phyloP scores from a whole-genome alignment of 2,113 vertebrate species.

The Aramus guarauna region DNA sequence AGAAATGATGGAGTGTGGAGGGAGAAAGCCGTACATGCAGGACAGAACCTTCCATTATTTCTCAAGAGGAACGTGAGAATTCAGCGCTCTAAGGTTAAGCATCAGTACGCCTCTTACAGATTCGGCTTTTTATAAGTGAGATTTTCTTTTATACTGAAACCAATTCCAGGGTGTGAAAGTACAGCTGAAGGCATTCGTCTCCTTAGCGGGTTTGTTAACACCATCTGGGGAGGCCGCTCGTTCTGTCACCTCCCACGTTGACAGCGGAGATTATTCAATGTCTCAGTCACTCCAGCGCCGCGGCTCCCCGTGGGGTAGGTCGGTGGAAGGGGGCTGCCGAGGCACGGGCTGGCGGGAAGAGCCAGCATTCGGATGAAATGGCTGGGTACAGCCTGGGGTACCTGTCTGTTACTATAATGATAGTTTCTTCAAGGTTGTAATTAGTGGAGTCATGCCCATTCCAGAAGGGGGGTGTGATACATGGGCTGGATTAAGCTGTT shows the following conservation, averaged over 20 bases:
- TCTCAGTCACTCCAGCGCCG: slow-evolving; percentile 22
- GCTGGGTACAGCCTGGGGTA: slow-evolving; percentile 30
- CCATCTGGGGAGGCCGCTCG: neutral
- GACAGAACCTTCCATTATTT: neutral
- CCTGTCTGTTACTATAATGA: slow-evolving; percentile 42
- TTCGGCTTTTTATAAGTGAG: slow-evolving; percentile 3
- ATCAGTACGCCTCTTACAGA: neutral
- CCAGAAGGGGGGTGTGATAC: neutral
- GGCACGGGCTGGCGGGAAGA: neutral
- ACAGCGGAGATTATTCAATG: slow-evolving; percentile 39
- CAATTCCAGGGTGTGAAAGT: neutral
- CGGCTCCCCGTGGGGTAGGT: slow-evolving; percentile 41
- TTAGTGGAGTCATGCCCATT: slow-evolving; percentile 18
- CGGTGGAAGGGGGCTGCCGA: slow-evolving; percentile 12
- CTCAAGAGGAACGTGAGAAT: neutral
- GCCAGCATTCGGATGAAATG: neutral
- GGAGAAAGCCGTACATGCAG: neutral
- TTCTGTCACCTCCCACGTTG: slow-evolving; percentile 32
- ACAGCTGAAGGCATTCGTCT: slow-evolving; percentile 42
- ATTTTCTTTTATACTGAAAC: slow-evolving; percentile 6
- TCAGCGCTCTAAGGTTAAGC: neutral
- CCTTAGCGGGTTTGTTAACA: slow-evolving; percentile 30
- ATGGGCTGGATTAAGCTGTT: neutral
- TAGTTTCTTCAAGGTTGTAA: slow-evolving; percentile 38
- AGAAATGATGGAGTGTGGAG: neutral